These are phyloP conservation scores for Cantharis rustica DNA, from an alignment of 2,888 invertebrate species.

Conservation along the genomic window DNA sequence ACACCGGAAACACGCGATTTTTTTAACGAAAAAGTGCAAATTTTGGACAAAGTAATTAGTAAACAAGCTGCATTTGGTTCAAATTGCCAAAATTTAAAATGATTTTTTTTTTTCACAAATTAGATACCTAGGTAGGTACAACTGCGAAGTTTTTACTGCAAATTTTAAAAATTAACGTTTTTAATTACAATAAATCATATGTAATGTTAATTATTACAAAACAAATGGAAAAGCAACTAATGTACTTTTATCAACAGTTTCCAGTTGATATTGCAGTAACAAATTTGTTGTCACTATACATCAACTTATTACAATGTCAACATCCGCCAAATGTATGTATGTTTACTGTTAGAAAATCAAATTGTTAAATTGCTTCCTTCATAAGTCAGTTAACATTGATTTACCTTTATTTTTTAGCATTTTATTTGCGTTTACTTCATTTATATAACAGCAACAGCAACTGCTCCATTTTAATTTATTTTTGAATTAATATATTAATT, in stretches of 20 bases:
- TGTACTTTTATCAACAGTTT: slow-evolving; percentile 12
- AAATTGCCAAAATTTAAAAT: not conserved
- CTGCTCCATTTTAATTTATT: not conserved
- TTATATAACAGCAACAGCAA: not conserved
- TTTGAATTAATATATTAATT: not conserved
- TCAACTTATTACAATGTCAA: slow-evolving; percentile 13
- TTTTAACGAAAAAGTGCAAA: not conserved
- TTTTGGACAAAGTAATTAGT: not conserved
- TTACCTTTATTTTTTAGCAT: slow-evolving; percentile 1
- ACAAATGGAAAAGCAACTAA: not conserved
- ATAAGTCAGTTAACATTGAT: slow-evolving; percentile 9
- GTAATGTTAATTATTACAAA: not conserved
- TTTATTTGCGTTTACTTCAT: not conserved
- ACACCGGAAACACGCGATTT: not conserved
- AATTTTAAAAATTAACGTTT: not conserved
- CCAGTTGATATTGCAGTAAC: slow-evolving; percentile 16
- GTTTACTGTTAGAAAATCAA: slow-evolving; percentile 10
- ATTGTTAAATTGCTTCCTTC: slow-evolving; percentile 13
- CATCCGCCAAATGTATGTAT: slow-evolving; percentile 6
- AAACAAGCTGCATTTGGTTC: not conserved
- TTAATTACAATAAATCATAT: not conserved
- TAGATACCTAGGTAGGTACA: too few relatives aligned
- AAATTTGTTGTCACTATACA: slow-evolving; percentile 13
- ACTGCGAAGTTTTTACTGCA: not conserved
- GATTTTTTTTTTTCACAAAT: not conserved